A percentile compares a stretch with the other conserved stretches of the same genome.
Conservation (phyloP, 2,888 invertebrate genomes). For the Diploptera punctata region DNA sequence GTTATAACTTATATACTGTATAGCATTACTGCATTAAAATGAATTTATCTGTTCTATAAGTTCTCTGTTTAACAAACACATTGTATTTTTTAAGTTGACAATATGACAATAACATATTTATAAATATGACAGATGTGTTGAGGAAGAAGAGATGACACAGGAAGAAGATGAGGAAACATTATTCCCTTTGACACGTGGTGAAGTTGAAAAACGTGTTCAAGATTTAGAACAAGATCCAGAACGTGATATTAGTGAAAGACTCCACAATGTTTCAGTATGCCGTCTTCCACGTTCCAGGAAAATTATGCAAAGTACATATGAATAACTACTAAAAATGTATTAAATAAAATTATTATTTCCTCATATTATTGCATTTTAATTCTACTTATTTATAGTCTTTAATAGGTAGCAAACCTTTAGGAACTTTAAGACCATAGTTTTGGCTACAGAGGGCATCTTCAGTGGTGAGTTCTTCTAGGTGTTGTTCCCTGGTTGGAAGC, state of each 20-base stretch:
- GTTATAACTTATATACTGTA: no score
- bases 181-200: conserved; percentile 52
- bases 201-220: conserved; percentile 52
- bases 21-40: no score
- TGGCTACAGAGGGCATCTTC: no score
- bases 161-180: conserved; percentile 55
- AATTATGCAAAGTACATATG: conserved; percentile 60
- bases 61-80: no score
- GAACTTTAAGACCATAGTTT: no score
- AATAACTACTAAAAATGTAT: conserved; percentile 47
- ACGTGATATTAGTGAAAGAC: conserved; percentile 49
- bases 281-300: conserved; percentile 60
- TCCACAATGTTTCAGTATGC: conserved; percentile 61
- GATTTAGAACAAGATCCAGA: conserved; percentile 52
- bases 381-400: no score
- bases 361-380: no score
- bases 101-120: neutral
- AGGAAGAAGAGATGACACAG: conserved; percentile 59
- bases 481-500: no score
- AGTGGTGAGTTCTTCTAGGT: no score
- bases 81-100: neutral
- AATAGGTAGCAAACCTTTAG: no score
- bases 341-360: no score
- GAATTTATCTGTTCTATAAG: no score
- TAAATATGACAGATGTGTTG: conserved; percentile 55